Base-by-base conservation (phyloP, 2,797 vertebrate species). In the Austrolebias charrua region DNA sequence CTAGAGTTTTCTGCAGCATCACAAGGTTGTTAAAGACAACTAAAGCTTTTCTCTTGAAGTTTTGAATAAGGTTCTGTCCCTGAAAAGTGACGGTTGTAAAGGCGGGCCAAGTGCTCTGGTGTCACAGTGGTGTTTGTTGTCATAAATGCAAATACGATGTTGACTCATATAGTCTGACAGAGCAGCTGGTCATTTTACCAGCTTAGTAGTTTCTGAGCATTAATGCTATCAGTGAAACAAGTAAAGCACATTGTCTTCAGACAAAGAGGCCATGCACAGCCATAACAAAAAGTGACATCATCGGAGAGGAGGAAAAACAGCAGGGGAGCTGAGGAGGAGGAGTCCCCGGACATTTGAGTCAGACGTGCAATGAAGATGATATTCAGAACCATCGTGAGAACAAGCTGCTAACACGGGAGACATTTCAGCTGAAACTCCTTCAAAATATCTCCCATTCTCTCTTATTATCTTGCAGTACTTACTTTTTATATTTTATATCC, bases 201-300 rank as follows among this genome's bases (percentile, higher is more conserved):
- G 59, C 55, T 60, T 16, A 42, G 55, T 56, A 6, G 51, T 75
- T 79, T 52, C 55, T 2, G 51, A 29, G 1, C 14, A 48, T 29
- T 48, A 20, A 15, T 67, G 53, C 79, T 69, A 83, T 86, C 89
- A 80, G 88, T 71, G 76, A 88, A n/a, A n/a, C n/a, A n/a, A 87
- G 85, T 88, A 59, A 68, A 63, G 60, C 18, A 68, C 76, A 88
- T 90, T 92, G 90, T 92, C 78, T 78, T 63, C 60, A 69, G 73
- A 92, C 90, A 93, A 91, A 90, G 83, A 85, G 74, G 55, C 79
- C 63, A 68, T 71, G 73, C 78, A 83, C 60, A 38, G 70, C 72
- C 82, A 84, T 76, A 90, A 90, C 86, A 85, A 82, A 89, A 84
- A 78, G 79, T 91, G 91, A 90, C 91, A 92, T 92, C 89, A 92